Evolutionary conservation across 2,797 vertebrate species (phyloP), one percentile per base, ranked within the genome.

Genomic region (Enteromius radiatus): DNA sequence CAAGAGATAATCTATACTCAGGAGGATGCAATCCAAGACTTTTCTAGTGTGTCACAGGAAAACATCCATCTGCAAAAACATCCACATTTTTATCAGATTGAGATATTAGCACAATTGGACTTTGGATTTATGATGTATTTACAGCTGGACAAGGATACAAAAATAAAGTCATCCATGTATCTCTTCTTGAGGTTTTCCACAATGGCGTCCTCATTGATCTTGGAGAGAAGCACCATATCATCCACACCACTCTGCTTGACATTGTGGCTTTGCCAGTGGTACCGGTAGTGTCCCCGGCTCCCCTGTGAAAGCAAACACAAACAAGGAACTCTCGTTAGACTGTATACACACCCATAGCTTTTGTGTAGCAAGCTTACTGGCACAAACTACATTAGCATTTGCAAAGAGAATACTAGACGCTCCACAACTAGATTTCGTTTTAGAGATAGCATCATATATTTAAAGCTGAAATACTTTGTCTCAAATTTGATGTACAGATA

Each of bases 261-360:
- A 94, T 98, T 98, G 95, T 99, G 97, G 91, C 97, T 99, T 93
- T 98, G 97, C 98, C 98, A 99, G 92, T 99, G 98, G 87, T 99
- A 98, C 78, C 96, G 96, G 93, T 95, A 97, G 90, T 98, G 97
- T 5, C 97, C 97, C 93, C 97, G 98, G 95, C 98, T 99, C 89
- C 98, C 98, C 98, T 99, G 93, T 4, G 76, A 69, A 12, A 63
- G 77, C 36, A 88, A 76, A 85, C 64, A 89, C 61, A 90, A 69
- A 93, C 47, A 75, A 83, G 64, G 77, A 76, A 54, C 71, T 43
- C 33, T 82, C 2, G 23, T 83, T 61, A 83, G 74, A 36, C 28
- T 41, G 33, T 76, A 67, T 31, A 91, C 83, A 91, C 88, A 90
- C n/a, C 70, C 47, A 85, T 69, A 64, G 89, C 4, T 59, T 63